Evolutionary conservation across 2,797 vertebrate species (phyloP).

Genomic region (Galago senegalensis): DNA sequence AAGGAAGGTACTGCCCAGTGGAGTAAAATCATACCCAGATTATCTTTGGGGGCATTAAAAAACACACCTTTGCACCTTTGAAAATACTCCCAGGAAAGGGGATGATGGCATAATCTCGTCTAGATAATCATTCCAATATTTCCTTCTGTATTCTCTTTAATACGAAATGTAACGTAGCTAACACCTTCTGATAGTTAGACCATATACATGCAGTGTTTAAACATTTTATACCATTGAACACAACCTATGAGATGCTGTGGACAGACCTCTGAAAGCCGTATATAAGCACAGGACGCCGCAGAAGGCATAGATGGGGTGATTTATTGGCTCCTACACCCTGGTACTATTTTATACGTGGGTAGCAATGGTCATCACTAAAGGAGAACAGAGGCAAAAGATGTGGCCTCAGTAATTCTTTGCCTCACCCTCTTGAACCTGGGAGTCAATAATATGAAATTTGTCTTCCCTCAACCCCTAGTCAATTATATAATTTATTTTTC

Average conservation of each 20-base stretch:
- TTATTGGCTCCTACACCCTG: background rate
- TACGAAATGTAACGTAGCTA: slow-evolving; percentile 19
- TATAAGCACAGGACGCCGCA: background rate
- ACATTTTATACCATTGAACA: background rate
- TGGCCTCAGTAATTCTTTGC: background rate
- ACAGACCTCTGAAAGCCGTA: background rate
- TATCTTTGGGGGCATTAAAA: background rate
- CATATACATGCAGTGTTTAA: background rate
- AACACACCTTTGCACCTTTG: background rate
- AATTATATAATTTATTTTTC: background rate
- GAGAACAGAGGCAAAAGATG: background rate
- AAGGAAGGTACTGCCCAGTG: background rate
- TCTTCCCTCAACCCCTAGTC: background rate
- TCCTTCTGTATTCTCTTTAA: background rate
- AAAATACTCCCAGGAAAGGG: background rate
- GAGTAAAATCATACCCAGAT: background rate
- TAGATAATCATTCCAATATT: background rate
- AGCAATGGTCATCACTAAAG: background rate
- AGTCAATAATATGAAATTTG: background rate
- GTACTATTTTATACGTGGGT: too few species aligned
- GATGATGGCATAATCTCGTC: background rate
- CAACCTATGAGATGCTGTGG: background rate
- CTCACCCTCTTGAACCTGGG: background rate
- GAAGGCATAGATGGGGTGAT: background rate
- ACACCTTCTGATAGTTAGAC: background rate